phyloP scores from a whole-genome alignment of 2,888 invertebrate genomes.

The Microplitis manilae region DNA sequence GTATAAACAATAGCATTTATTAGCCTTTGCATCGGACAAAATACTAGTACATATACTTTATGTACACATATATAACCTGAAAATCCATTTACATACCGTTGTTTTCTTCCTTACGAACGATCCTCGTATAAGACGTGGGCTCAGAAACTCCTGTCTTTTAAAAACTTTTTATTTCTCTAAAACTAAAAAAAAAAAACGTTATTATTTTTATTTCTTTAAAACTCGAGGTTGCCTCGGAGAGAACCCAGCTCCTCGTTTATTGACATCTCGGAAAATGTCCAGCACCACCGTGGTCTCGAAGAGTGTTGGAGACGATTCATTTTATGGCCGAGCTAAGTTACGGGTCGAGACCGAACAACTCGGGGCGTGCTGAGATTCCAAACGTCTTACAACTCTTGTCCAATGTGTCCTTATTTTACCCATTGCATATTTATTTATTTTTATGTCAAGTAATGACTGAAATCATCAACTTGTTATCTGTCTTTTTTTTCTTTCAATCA shows the following conservation, averaged over 20 bases:
- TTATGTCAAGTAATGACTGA: not conserved
- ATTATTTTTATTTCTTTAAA: constrained; percentile 11
- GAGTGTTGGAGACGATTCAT: constrained; percentile 41
- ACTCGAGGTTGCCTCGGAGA: constrained; percentile 18
- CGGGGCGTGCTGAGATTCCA: constrained; percentile 41
- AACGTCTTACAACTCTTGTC: constrained; percentile 28
- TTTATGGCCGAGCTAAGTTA: constrained; percentile 40
- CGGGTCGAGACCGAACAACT: constrained; percentile 33
- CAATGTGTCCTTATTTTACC: not conserved
- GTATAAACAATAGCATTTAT: constrained; percentile 54
- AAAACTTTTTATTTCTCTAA: constrained; percentile 1
- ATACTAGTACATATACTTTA: constrained; percentile 42
- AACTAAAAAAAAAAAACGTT: not conserved
- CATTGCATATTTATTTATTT: not conserved
- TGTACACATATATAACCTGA: constrained; percentile 18
- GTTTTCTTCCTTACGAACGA: constrained; percentile 38
- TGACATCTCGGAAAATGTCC: constrained; percentile 43
- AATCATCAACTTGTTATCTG: constrained; percentile 19
- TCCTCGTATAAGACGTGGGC: constrained; percentile 44
- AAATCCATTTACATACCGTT: constrained; percentile 45
- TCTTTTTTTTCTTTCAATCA: not conserved
- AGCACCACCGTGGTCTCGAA: constrained; percentile 25
- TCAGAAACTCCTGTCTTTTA: constrained; percentile 32
- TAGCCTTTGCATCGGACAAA: constrained; percentile 49
- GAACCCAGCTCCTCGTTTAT: constrained; percentile 41